phyloP scores from a whole-genome alignment of 2,888 invertebrate genomes.

The Ophion obscuratus region DNA sequence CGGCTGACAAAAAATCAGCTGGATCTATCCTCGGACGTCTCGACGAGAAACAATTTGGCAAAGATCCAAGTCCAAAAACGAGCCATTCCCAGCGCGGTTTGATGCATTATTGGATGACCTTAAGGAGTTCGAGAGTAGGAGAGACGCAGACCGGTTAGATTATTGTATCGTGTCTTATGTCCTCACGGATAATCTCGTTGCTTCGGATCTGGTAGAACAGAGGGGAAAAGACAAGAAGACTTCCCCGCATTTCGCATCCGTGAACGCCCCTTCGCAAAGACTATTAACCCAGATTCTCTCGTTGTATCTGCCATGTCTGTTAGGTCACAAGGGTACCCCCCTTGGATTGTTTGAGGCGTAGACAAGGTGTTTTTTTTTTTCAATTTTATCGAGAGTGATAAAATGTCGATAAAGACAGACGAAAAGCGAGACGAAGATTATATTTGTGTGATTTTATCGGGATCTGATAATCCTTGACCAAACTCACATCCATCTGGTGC shows the following conservation, averaged over 20 bases:
- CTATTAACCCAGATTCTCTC: conserved; percentile 52
- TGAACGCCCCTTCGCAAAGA: conserved; percentile 23
- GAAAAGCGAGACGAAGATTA: conserved; percentile 19
- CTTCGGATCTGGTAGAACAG: conserved; percentile 12
- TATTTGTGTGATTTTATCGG: conserved; percentile 10
- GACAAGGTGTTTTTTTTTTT: conserved; percentile 16
- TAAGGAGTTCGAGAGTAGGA: conserved; percentile 14
- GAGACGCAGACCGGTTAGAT: conserved; percentile 11
- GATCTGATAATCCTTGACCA: conserved; percentile 14
- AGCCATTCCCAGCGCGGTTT: not conserved
- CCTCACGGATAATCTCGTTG: conserved; percentile 19
- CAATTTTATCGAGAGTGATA: conserved; percentile 29
- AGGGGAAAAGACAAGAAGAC: conserved; percentile 8
- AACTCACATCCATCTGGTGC: conserved; percentile 30
- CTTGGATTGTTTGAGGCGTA: not conserved
- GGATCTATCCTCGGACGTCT: conserved; percentile 31
- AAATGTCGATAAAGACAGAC: conserved; percentile 9
- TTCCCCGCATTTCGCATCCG: conserved; percentile 1
- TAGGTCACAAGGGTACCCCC: conserved; percentile 19
- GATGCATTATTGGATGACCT: conserved; percentile 18
- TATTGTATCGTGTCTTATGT: conserved; percentile 15
- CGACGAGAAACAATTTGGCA: conserved; percentile 35
- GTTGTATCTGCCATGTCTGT: conserved; percentile 21
- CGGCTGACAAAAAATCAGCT: conserved; percentile 1
- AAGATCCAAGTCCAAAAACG: conserved; percentile 34